Evolutionary conservation across 2,113 vertebrate species (phyloP), one percentile per base, ranked within the genome.

Genomic region (Acanthisitta chloris): DNA sequence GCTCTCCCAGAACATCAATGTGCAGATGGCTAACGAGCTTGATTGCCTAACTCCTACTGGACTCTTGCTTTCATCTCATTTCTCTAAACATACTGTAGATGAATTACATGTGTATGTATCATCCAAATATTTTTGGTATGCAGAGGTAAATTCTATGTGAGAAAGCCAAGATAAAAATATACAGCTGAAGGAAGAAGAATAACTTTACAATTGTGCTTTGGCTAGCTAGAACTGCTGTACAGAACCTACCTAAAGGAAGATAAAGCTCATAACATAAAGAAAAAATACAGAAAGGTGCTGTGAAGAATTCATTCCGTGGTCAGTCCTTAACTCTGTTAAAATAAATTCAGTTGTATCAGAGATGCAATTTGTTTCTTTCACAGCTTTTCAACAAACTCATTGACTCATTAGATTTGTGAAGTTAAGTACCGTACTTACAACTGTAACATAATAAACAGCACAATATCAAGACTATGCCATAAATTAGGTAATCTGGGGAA

Each of bases 141-240:
- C 18, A 86, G 36, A 59, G n/a, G 7, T 64, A 81, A 91, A 5
- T 46, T 86, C n/a, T 46, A 61, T 13, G 14, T 67, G 29, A 89
- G 33, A 89, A 95, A 67, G n/a, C 9, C 38, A 74, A 55, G 42
- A 34, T 34, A 83, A 72, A 78, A 81, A 8, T 33, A 77, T 12
- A 80, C 8, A 40, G 8, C 1, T 79, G 61, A 74, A 74, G 23
- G 4, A 69, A 81, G 72, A 31, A 54, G 72, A 76, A 52, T 73
- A 70, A 28, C 10, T 38, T 79, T 20, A 36, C 0, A 0, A 52
- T 4, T 9, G 0, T 33, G 34, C 17, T 66, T 86, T 38, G 38
- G 33, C 14, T 36, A 48, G 19, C 0, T 2, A 81, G 58, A 92
- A 45, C 28, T 62, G 42, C 16, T 2, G 0, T 33, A 70, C 2